Conservation (phyloP, 2,797 vertebrate species). For the Pseudochirops corinnae region DNA sequence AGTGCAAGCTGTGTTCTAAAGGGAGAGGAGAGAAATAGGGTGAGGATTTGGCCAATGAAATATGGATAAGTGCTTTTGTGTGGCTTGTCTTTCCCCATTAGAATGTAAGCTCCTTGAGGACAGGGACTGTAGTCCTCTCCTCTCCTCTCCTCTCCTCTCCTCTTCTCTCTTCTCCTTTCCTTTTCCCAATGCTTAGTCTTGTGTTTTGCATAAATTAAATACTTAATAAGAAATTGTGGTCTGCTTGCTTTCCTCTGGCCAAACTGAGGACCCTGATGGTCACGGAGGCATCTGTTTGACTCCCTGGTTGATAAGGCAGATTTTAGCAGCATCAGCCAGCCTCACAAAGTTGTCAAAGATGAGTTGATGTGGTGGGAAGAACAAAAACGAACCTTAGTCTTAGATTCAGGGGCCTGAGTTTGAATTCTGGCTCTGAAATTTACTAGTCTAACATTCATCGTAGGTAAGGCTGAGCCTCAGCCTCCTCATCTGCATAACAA, state of each 20-base stretch:
- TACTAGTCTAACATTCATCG: not conserved
- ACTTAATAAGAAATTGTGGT: not conserved
- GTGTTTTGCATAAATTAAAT: not conserved
- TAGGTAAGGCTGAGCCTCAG: not conserved
- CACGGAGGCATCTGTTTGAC: fast-evolving
- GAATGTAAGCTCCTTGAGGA: not conserved
- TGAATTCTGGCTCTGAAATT: not conserved
- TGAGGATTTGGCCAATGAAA: fast-evolving
- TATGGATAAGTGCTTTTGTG: not conserved
- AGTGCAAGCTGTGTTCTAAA: slow-evolving; percentile 90
- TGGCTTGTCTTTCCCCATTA: not conserved
- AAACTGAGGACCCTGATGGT: not conserved
- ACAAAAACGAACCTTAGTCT: not conserved
- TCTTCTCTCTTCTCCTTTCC: not conserved
- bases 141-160: not conserved
- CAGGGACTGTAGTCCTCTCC: not conserved
- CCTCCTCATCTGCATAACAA: not conserved
- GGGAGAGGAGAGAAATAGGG: slow-evolving; percentile 44
- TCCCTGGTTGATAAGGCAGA: not conserved
- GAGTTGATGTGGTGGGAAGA: not conserved
- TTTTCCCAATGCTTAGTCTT: not conserved
- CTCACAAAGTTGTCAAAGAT: not conserved
- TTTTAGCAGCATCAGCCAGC: not conserved
- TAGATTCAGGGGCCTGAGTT: not conserved
- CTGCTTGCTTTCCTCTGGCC: not conserved